Evolutionary conservation across 2,797 vertebrate species (phyloP).

Genomic region (Phoebastria nigripes): DNA sequence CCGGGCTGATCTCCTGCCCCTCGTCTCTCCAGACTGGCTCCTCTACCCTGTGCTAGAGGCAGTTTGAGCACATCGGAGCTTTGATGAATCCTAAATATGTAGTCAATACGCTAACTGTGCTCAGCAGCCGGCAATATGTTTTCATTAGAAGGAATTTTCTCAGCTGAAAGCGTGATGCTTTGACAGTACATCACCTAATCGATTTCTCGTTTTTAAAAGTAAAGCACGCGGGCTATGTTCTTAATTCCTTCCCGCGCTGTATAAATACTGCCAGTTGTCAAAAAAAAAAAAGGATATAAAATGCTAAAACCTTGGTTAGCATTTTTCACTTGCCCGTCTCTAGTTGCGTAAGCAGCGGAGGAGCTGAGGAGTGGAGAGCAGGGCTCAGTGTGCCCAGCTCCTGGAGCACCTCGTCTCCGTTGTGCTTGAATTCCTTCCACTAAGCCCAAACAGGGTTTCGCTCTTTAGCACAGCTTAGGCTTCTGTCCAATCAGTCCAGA

Average conservation of each 20-base stretch:
- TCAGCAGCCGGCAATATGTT: neutral
- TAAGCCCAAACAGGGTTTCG: constrained; percentile 7
- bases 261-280: neutral
- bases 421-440: neutral
- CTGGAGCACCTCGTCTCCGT: neutral
- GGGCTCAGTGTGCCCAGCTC: neutral
- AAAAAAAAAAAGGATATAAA: neutral
- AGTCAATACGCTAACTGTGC: neutral
- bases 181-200: neutral
- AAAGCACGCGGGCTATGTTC: neutral
- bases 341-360: neutral
- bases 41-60: neutral
- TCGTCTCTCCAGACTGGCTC: neutral
- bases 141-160: neutral
- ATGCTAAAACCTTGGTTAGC: neutral
- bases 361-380: neutral
- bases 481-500: constrained; percentile 55
- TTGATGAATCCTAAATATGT: neutral
- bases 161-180: neutral
- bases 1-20: neutral
- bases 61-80: neutral
- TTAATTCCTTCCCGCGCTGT: neutral
- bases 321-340: neutral
- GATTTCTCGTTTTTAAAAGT: constrained; percentile 19
- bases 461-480: constrained; percentile 42